Conservation (phyloP, 2,888 invertebrate species). For the Diabrotica balteata region DNA sequence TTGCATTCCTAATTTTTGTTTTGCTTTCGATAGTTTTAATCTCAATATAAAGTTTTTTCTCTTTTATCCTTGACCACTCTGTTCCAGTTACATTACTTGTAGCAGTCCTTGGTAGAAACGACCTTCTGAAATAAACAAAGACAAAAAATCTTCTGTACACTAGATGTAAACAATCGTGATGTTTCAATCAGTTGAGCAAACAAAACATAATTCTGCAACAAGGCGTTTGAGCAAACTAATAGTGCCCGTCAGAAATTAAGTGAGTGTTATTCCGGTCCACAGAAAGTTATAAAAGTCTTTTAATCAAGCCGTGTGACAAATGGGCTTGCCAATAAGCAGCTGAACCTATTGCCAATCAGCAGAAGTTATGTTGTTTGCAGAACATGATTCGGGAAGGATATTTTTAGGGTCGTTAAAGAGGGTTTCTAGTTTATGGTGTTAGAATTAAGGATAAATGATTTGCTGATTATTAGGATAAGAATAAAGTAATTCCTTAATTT, state of each 20-base stretch:
- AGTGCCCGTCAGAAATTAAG: slow-evolving; percentile 42
- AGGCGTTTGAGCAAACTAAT: slow-evolving; percentile 45
- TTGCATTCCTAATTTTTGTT: too few species aligned
- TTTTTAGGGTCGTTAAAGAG: slow-evolving; percentile 10
- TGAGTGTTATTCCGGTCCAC: slow-evolving; percentile 35
- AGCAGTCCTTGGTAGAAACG: too few species aligned
- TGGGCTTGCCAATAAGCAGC: slow-evolving; percentile 52
- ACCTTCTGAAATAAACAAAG: slow-evolving; percentile 3
- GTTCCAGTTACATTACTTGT: too few species aligned
- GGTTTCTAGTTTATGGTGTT: neutral
- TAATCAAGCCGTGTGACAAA: slow-evolving; percentile 51
- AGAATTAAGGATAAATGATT: too few species aligned
- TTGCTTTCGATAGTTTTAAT: too few species aligned
- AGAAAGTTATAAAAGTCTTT: slow-evolving; percentile 39
- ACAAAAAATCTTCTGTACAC: slow-evolving; percentile 3
- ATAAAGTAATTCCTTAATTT: too few species aligned
- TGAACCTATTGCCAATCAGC: slow-evolving; percentile 51
- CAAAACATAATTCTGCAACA: slow-evolving; percentile 41
- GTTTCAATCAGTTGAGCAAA: slow-evolving; percentile 51
- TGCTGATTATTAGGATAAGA: too few species aligned
- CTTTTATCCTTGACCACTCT: too few species aligned
- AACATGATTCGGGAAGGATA: slow-evolving; percentile 46
- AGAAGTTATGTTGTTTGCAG: slow-evolving; percentile 54
- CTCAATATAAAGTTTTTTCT: too few species aligned
- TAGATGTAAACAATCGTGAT: slow-evolving; percentile 28